Conservation (phyloP, 2,888 invertebrate genomes). For the Embidobia sp. region DNA sequence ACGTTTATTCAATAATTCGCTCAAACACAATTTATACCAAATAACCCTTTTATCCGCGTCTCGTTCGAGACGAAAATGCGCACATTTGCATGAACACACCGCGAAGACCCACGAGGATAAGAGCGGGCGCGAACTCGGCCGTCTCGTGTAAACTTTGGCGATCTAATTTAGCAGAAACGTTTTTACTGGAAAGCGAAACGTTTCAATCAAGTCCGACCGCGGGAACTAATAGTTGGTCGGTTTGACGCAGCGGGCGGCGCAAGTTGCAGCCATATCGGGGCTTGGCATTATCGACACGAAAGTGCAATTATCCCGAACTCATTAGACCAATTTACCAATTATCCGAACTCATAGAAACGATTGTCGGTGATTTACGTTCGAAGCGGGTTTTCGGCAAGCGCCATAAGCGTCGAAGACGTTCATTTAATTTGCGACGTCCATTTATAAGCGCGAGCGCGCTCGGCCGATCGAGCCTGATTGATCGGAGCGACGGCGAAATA, state of each 20-base stretch:
- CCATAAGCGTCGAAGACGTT: background rate
- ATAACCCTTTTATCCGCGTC: too few species aligned
- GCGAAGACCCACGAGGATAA: too few species aligned
- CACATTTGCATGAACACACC: too few species aligned
- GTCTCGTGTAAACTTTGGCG: too few species aligned
- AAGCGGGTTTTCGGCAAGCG: slow-evolving; percentile 32
- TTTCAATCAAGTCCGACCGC: slow-evolving; percentile 48
- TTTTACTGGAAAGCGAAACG: slow-evolving; percentile 34
- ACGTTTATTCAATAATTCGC: too few species aligned
- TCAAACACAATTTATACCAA: too few species aligned
- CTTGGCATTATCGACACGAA: slow-evolving; percentile 59
- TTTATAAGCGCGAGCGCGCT: too few species aligned
- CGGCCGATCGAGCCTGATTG: background rate
- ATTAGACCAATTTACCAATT: slow-evolving; percentile 61
- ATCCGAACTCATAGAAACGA: slow-evolving; percentile 45
- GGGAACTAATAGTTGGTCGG: slow-evolving; percentile 44
- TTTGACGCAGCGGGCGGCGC: slow-evolving; percentile 40
- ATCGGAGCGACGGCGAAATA: slow-evolving; percentile 19
- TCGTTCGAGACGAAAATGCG: too few species aligned
- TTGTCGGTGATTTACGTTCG: slow-evolving; percentile 29
- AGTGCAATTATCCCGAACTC: slow-evolving; percentile 49
- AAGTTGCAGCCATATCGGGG: slow-evolving; percentile 26
- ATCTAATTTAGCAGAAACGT: slow-evolving; percentile 18
- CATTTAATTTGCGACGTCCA: too few species aligned
- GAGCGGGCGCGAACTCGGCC: too few species aligned